Conservation (phyloP, 1,140 invertebrate genomes). For the Dendrolimus kikuchii region DNA sequence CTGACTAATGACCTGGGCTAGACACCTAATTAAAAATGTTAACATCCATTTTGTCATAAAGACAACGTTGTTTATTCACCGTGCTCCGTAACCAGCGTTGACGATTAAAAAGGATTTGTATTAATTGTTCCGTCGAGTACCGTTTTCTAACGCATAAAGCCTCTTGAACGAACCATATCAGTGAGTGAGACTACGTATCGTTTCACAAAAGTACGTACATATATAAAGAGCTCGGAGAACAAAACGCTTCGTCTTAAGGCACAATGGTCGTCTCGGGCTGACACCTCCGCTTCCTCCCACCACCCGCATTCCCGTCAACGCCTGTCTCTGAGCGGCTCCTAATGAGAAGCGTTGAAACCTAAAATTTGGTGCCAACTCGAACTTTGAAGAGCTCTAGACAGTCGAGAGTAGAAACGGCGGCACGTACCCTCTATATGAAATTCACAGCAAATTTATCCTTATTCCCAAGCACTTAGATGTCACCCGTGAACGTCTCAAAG, state of each 20-base stretch:
- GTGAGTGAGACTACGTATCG: slow-evolving; percentile 31
- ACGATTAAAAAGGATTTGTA: slow-evolving; percentile 3
- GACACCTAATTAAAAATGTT: too few species aligned
- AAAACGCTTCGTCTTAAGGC: slow-evolving; percentile 47
- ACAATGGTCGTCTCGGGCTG: slow-evolving; percentile 31
- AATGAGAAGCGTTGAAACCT: slow-evolving; percentile 62
- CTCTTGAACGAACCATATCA: slow-evolving; percentile 16
- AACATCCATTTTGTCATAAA: too few species aligned
- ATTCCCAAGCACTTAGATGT: slow-evolving; percentile 21
- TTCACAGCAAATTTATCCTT: neutral
- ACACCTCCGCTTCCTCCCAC: slow-evolving; percentile 10
- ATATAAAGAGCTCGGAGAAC: slow-evolving; percentile 37
- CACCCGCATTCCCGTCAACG: slow-evolving; percentile 14
- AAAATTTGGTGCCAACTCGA: slow-evolving; percentile 66
- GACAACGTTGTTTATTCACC: too few species aligned
- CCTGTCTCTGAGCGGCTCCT: slow-evolving; percentile 36
- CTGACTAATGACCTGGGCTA: too few species aligned
- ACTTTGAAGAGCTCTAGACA: slow-evolving; percentile 50
- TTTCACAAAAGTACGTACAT: slow-evolving; percentile 21
- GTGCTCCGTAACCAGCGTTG: too few species aligned
- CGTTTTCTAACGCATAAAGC: slow-evolving; percentile 2
- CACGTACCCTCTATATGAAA: slow-evolving; percentile 10
- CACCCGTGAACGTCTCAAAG: slow-evolving; percentile 5
- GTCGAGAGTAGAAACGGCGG: slow-evolving; percentile 32
- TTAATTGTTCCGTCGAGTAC: neutral